phyloP scores from a whole-genome alignment of 92 coral and sea anemone species.

The Chrysogorgia sp. region DNA sequence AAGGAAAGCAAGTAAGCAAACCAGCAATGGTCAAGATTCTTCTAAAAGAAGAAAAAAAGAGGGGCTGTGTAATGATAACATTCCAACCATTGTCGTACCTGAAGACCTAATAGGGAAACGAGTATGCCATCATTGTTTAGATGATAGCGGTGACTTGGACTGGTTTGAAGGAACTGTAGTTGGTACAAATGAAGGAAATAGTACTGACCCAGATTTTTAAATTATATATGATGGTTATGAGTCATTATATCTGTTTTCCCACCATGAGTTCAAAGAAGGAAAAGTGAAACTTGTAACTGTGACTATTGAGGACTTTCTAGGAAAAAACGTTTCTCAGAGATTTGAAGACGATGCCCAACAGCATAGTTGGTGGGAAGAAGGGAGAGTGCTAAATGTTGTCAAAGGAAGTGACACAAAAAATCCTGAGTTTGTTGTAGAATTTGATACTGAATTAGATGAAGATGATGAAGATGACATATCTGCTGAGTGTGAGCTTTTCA shows the following conservation, averaged over 20 bases:
- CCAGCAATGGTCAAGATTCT: background rate
- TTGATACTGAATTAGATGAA: slow-evolving; percentile 27
- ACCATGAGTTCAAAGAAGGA: slow-evolving; percentile 22
- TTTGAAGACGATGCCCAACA: slow-evolving; percentile 41
- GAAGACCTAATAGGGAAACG: slow-evolving; percentile 32
- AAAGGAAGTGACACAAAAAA: background rate
- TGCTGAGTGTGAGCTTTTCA: slow-evolving; percentile 24
- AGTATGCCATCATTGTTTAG: slow-evolving; percentile 28
- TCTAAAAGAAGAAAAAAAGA: background rate
- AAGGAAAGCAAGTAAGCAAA: background rate
- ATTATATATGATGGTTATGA: background rate
- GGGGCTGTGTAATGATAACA: background rate
- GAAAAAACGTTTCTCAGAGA: slow-evolving; percentile 39
- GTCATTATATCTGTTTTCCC: slow-evolving; percentile 1
- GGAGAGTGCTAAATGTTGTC: slow-evolving; percentile 43
- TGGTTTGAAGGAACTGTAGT: slow-evolving; percentile 28
- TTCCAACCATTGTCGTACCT: slow-evolving; percentile 30
- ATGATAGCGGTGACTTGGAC: background rate
- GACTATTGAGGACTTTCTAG: slow-evolving; percentile 18
- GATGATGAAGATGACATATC: slow-evolving; percentile 20
- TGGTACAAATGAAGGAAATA: background rate
- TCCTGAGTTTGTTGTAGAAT: slow-evolving; percentile 36
- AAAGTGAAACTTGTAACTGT: slow-evolving; percentile 27
- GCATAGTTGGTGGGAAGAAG: slow-evolving; percentile 50
- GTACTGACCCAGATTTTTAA: slow-evolving; percentile 34